Evolutionary conservation across 53 echinoderm and acorn worm genomes (phyloP).

Genomic region (Echinometra lucunter): DNA sequence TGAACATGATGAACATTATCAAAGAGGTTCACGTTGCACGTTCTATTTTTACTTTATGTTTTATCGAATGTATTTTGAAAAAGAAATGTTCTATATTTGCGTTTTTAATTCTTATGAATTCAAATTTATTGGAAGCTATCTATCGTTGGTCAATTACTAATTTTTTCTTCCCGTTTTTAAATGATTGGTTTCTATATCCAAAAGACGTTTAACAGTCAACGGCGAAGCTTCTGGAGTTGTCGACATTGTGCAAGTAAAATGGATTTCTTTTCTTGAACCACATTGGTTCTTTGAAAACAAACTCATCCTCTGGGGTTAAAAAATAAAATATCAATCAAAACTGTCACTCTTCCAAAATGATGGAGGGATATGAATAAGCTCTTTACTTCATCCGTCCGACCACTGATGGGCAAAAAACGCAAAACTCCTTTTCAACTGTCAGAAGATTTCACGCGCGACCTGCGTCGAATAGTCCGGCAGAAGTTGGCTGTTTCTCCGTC

Average conservation of each 20-base stretch:
- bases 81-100: neutral
- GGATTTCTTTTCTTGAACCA: neutral
- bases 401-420: neutral
- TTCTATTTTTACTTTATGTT: neutral
- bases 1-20: too few species aligned
- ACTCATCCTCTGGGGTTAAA: constrained; percentile 42
- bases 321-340: constrained; percentile 65
- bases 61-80: neutral
- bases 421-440: constrained; percentile 48
- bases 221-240: neutral
- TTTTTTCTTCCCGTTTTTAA: neutral
- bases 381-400: constrained; percentile 16
- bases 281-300: constrained; percentile 26
- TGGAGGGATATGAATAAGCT: constrained; percentile 50
- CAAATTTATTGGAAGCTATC: too few species aligned
- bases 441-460: constrained; percentile 39
- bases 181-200: neutral
- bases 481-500: constrained; percentile 63
- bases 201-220: too few species aligned
- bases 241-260: neutral
- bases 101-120: neutral
- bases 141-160: too few species aligned
- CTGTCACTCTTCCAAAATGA: constrained; percentile 60
- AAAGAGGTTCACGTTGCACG: too few species aligned
- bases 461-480: constrained; percentile 11